A percentile compares a stretch with the other conserved stretches of the same genome.
phyloP scores from a whole-genome alignment of 2,888 invertebrate species.

The Lysandra bellargus region DNA sequence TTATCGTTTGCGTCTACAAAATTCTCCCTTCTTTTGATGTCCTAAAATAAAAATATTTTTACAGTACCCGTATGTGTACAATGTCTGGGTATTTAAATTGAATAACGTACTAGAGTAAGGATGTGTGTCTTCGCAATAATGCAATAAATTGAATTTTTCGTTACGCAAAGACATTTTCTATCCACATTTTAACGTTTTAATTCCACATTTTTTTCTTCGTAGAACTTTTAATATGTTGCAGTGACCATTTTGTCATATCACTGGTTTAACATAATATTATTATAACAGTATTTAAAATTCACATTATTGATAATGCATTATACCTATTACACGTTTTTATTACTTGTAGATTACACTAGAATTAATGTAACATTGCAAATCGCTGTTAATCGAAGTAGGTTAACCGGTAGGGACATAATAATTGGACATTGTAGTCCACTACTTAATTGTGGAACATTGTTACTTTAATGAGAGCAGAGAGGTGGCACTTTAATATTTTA shows the following conservation, averaged over 20 bases:
- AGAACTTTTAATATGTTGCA: not conserved
- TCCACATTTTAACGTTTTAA: not conserved
- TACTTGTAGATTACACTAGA: not conserved
- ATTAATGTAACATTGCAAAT: not conserved
- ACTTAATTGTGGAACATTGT: not conserved
- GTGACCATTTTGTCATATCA: not conserved
- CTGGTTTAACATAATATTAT: not conserved
- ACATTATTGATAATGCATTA: not conserved
- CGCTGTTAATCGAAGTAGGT: not conserved
- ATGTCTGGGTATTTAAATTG: not conserved
- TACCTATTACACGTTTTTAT: not conserved
- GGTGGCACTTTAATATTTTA: not conserved
- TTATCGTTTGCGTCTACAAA: not conserved
- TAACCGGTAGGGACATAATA: not conserved
- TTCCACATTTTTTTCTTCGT: not conserved
- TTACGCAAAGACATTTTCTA: not conserved
- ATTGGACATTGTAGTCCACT: not conserved
- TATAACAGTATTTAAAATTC: no score
- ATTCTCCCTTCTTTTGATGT: not conserved
- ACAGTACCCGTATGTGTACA: not conserved
- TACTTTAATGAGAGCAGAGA: not conserved
- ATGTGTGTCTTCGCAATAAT: not conserved
- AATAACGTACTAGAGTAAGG: not conserved
- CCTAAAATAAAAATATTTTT: not conserved
- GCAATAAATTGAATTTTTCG: conserved; percentile 5